These are phyloP conservation scores for Drosophila anceps DNA, from an alignment of 2,888 invertebrate genomes.

Conservation along the genomic window DNA sequence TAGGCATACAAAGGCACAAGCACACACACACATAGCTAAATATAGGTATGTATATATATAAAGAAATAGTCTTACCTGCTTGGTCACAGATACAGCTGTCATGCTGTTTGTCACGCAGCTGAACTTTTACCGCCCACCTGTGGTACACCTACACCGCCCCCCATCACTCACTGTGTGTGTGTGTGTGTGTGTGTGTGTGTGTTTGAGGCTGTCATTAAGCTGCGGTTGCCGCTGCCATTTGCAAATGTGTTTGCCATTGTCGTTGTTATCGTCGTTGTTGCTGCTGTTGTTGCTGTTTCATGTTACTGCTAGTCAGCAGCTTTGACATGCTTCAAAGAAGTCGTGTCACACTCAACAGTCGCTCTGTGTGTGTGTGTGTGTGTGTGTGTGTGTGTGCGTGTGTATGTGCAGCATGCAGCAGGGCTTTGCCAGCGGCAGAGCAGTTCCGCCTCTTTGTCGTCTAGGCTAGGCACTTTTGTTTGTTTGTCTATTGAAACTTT, in stretches of 20 bases:
- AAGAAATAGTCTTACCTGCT: conserved; percentile 8
- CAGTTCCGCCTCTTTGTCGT: conserved; percentile 36
- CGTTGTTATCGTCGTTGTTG: conserved; percentile 34
- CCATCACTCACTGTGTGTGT: not conserved
- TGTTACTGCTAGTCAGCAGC: conserved; percentile 62
- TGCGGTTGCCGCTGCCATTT: conserved; percentile 78
- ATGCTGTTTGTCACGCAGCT: conserved; percentile 65
- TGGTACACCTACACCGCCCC: not conserved
- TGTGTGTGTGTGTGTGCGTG: not conserved
- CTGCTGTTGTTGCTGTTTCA: conserved; percentile 28
- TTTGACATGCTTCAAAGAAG: conserved; percentile 74
- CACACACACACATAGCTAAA: not conserved
- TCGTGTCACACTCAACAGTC: conserved; percentile 61
- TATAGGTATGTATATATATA: not conserved
- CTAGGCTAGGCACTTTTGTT: conserved; percentile 65
- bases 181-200: conserved; percentile 23
- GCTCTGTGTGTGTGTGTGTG: not conserved
- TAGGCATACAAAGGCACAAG: conserved; percentile 5
- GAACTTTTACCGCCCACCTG: conserved; percentile 61
- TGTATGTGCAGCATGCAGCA: conserved; percentile 28
- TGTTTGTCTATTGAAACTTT: conserved; percentile 77
- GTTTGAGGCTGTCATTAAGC: conserved; percentile 73
- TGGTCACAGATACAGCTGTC: conserved; percentile 55
- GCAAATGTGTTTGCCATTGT: conserved; percentile 78
- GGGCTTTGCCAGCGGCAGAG: conserved; percentile 17